phyloP scores from a whole-genome alignment of 2,113 vertebrate genomes.

The Crypturellus undulatus region DNA sequence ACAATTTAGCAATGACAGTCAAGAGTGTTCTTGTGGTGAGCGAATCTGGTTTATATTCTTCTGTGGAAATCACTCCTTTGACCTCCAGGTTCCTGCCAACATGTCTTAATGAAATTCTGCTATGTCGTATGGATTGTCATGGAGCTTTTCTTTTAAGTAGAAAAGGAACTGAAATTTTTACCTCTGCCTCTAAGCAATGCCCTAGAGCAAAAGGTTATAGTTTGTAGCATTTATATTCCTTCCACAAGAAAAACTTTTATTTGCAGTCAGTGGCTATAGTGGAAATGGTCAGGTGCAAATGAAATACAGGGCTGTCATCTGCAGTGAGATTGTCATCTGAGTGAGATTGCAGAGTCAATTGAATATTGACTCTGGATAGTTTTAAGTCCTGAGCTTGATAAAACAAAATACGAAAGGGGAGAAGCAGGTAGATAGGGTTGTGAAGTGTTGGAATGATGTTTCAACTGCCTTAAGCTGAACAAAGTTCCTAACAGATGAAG shows the following conservation, averaged over 20 bases:
- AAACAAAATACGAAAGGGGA: neutral
- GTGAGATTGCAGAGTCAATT: no score
- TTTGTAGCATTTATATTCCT: neutral
- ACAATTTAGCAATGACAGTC: neutral
- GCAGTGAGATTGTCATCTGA: neutral
- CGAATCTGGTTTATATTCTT: neutral
- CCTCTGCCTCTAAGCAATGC: neutral
- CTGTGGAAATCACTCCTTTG: neutral
- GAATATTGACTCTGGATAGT: neutral
- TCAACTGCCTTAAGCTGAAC: conserved; percentile 28
- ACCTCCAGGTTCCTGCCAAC: neutral
- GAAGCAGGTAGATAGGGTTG: neutral
- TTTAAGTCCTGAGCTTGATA: neutral
- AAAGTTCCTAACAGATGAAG: conserved; percentile 38
- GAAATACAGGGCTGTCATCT: neutral
- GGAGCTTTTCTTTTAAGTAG: neutral
- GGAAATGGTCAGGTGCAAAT: neutral
- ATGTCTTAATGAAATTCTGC: neutral
- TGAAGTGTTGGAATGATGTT: conserved; percentile 22
- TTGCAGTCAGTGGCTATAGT: neutral
- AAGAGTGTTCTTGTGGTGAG: neutral
- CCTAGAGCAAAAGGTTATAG: neutral
- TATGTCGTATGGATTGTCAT: rapidly evolving
- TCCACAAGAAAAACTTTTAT: neutral
- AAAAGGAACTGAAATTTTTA: neutral